Percentiles rank a stretch among this genome's conserved stretches.
phyloP scores from a whole-genome alignment of 2,113 vertebrate genomes.

The Channa argus region DNA sequence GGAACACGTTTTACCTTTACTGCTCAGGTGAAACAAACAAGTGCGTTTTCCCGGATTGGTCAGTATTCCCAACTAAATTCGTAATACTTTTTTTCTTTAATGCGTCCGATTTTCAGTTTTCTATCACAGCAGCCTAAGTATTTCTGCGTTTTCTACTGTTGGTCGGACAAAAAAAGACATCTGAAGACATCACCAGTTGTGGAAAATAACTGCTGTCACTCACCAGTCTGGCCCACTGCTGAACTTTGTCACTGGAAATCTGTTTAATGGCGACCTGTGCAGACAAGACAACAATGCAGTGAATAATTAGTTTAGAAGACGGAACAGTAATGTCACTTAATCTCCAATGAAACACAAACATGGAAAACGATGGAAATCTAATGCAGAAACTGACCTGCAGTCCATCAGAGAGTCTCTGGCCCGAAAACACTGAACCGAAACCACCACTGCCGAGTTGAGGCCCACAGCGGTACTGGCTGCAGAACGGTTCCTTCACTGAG shows the following conservation, averaged over 20 bases:
- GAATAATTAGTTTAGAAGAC: not conserved
- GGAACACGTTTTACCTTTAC: too few relatives aligned
- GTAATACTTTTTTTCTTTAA: too few relatives aligned
- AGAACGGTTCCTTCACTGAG: slow-evolving; percentile 61
- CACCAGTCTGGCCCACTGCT: slow-evolving; percentile 86
- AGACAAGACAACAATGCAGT: slow-evolving; percentile 4
- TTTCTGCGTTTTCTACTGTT: too few relatives aligned
- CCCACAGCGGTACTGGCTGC: slow-evolving; percentile 45
- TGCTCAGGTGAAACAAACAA: too few relatives aligned
- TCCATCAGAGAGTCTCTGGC: slow-evolving; percentile 61
- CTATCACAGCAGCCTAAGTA: too few relatives aligned
- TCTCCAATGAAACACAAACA: too few relatives aligned
- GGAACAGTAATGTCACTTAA: not conserved
- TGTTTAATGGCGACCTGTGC: slow-evolving; percentile 90
- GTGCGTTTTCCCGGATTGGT: too few relatives aligned
- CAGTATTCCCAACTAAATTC: too few relatives aligned
- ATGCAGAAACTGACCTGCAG: slow-evolving; percentile 51
- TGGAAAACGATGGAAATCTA: too few relatives aligned
- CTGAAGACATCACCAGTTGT: too few relatives aligned
- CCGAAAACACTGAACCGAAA: slow-evolving; percentile 64
- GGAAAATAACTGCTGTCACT: slow-evolving; percentile 33
- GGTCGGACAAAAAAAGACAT: too few relatives aligned
- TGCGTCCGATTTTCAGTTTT: too few relatives aligned
- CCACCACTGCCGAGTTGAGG: slow-evolving; percentile 60
- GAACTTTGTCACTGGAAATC: slow-evolving; percentile 82